Evolutionary conservation across 2,797 vertebrate species (phyloP), one percentile per base, ranked within the genome.

Genomic region (Pseudochromis fuscus): DNA sequence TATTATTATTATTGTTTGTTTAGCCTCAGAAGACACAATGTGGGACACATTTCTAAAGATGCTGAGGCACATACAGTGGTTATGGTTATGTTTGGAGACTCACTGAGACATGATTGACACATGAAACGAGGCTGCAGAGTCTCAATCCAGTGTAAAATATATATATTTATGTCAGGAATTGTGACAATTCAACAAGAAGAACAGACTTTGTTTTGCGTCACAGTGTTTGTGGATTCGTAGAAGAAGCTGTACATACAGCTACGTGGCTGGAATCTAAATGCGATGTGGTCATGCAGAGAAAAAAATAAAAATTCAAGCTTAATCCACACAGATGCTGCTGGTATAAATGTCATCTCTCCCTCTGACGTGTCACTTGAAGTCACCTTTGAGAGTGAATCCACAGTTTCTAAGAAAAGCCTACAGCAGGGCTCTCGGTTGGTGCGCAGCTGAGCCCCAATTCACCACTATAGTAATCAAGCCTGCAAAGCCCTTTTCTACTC

Each of bases 371-470:
- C 16, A 33, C 1, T 55, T 45, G 69, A 76, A 59, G 61, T 67
- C 63, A 55, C 16, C 50, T 70, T 27, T 44, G 37, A 50, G 60
- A n/a, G n/a, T n/a, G n/a, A 67, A 40, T 35, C 51, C 38, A 19
- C 30, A 1, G 25, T 81, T 78, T 85, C 83, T 69, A 79, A 73
- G 57, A 90, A 88, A 84, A 89, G 61, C 75, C 70, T 6, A 1
- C 52, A 45, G 35, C 2, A 1, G 40, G 37, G 45, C 31, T 59
- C 57, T 55, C 21, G 24, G 60, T 51, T 58, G 35, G 40, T 40
- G 38, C 1, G 23, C 21, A 5, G 66, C 52, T 66, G 80, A 86
- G 44, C 64, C 45, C 23, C 25, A 40, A 16, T 72, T 75, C 7
- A 9, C 35, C 1, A 7, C 11, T 69, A 37, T 7, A 75, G 59